A percentile compares a stretch with the other conserved stretches of the same genome.
These are phyloP conservation scores for Pseudoips prasinana DNA, from an alignment of 2,888 invertebrate species.

Conservation along the genomic window DNA sequence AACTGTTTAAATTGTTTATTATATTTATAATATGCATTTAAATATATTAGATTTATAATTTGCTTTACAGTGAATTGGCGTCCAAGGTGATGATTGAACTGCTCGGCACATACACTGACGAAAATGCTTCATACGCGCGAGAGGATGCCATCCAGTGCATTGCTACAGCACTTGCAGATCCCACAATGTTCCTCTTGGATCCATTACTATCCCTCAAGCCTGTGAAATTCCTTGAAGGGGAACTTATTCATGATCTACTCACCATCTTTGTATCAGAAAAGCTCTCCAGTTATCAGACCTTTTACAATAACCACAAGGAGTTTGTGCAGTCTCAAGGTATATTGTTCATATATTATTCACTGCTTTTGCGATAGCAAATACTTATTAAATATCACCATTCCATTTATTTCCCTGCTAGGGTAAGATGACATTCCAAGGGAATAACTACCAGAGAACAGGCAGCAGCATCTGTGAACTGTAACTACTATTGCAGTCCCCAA, in stretches of 20 bases:
- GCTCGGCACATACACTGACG: slow-evolving; percentile 97
- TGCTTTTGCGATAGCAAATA: too few species aligned
- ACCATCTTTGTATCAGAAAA: slow-evolving; percentile 98
- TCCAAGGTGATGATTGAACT: slow-evolving; percentile 98
- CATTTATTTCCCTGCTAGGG: too few species aligned
- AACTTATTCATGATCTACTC: slow-evolving; percentile 95
- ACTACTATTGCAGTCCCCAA: too few species aligned
- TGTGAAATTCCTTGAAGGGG: slow-evolving; percentile 96
- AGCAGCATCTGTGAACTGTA: too few species aligned
- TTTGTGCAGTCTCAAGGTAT: slow-evolving; percentile 89
- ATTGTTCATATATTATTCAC: too few species aligned
- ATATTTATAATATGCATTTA: too few species aligned
- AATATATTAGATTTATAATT: too few species aligned
- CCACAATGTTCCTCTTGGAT: slow-evolving; percentile 96
- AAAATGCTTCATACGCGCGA: slow-evolving; percentile 97
- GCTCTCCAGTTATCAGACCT: slow-evolving; percentile 93
- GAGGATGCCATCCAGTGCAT: slow-evolving; percentile 99
- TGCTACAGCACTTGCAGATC: slow-evolving; percentile 96
- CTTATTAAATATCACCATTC: too few species aligned
- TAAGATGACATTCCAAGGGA: too few species aligned
- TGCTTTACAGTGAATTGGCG: slow-evolving; percentile 88
- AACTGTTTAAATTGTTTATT: too few species aligned
- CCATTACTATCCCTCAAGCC: slow-evolving; percentile 96
- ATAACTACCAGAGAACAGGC: too few species aligned
- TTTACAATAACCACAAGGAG: slow-evolving; percentile 95